Conservation (phyloP, 2,888 invertebrate genomes). For the Hoplodrina blanda region DNA sequence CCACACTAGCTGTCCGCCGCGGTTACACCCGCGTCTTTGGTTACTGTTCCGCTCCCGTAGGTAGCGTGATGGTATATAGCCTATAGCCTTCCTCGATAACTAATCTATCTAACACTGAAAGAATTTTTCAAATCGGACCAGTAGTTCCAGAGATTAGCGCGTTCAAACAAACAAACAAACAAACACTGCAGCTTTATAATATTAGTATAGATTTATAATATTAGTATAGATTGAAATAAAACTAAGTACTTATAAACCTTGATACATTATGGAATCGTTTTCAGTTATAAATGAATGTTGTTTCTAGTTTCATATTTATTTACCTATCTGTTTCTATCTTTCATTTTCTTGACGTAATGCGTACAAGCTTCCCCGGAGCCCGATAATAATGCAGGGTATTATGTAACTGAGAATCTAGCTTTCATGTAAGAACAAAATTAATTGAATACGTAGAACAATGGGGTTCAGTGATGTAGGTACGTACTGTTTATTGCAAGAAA, state of each 20-base stretch:
- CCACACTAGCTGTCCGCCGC: no score
- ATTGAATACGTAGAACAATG: conserved; percentile 4
- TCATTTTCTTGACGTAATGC: conserved; percentile 29
- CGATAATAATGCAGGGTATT: conserved; percentile 43
- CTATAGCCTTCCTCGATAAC: no score
- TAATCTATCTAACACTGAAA: no score
- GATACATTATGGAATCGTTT: background rate
- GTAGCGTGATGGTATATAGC: no score
- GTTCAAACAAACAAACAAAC: no score
- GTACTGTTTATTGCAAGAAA: background rate
- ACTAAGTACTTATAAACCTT: background rate
- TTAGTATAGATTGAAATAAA: conserved; percentile 6
- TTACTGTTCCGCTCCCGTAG: no score
- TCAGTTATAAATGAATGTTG: background rate
- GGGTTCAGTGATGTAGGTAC: background rate
- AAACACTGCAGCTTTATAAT: no score
- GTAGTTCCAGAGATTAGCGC: no score
- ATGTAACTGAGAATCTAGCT: conserved; percentile 32
- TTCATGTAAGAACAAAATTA: conserved; percentile 13
- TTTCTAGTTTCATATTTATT: conserved; percentile 4
- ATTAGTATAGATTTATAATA: no score
- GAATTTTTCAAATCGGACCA: no score
- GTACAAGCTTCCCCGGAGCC: conserved; percentile 4
- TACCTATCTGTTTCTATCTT: conserved; percentile 6
- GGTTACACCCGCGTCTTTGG: no score